Evolutionary conservation across 2,888 invertebrate species (phyloP).

Genomic region (Volucella inflata): DNA sequence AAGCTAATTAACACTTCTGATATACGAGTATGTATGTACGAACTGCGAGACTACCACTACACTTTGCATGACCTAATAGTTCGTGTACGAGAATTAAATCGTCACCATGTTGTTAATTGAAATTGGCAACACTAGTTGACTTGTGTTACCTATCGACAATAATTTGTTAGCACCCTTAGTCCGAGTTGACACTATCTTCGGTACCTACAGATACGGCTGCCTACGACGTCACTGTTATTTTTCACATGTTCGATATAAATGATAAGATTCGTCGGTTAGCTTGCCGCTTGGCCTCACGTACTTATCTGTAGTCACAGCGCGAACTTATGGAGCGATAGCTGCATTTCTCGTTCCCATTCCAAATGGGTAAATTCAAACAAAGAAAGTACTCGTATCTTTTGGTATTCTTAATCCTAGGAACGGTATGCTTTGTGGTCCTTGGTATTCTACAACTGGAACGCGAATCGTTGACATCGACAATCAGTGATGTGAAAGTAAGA

Average conservation of each 20-base stretch:
- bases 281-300: not conserved
- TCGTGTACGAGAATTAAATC: not conserved
- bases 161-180: constrained; percentile 27
- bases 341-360: constrained; percentile 3
- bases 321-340: constrained; percentile 47
- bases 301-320: constrained; percentile 4
- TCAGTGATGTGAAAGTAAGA: constrained; percentile 50
- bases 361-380: constrained; percentile 45
- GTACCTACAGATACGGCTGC: not conserved
- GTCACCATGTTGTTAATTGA: constrained; percentile 40
- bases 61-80: not conserved
- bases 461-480: constrained; percentile 35
- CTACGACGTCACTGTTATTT: constrained; percentile 11
- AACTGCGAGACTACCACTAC: not conserved
- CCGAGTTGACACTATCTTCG: constrained; percentile 16
- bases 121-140: constrained; percentile 20
- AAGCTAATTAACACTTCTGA: constrained; percentile 18
- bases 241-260: constrained; percentile 11
- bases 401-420: constrained; percentile 47
- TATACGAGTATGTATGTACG: not conserved
- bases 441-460: constrained; percentile 52
- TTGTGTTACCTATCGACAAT: not conserved
- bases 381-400: constrained; percentile 40
- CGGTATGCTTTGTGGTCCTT: constrained; percentile 49
- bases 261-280: constrained; percentile 36